Evolutionary conservation across 2,113 vertebrate genomes (phyloP), one percentile per base, ranked within the genome.

Genomic region (Thinocorus orbignyianus): DNA sequence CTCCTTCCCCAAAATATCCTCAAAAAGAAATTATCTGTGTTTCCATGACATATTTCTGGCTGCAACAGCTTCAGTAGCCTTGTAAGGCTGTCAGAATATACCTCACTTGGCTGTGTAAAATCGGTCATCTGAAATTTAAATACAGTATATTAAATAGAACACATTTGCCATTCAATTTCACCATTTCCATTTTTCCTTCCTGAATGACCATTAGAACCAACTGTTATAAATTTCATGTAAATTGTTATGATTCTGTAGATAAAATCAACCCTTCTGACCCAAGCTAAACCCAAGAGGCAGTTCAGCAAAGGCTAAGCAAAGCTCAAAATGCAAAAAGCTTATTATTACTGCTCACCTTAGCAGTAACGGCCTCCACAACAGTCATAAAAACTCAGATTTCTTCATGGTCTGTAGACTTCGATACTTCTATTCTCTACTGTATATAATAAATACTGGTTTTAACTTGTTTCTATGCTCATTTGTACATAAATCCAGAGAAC

Each of bases 41-140:
- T 93, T 86, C 60, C 79, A 42, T 89, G 76, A 86, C 54, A 60
- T 33, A 68, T 88, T 69, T 93, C 92, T 91, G 72, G 55, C 57
- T 82, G 28, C 49, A 70, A 65, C 13, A 73, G 19, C n/a, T 77
- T 68, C 62, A 82, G 25, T 17, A 95, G 46, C n/a, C 42, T 90
- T 76, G 13, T 11, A 62, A 88, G 66, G 46, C 83, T 92, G 76
- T 82, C 66, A 93, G 74, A 66, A 70, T 69, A 82, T 58, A 95
- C 54, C 66, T 95, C 58, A 66, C 41, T 64, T 73, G n/a, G 37
- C 62, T 64, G 37, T 80, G 46, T 73, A 57, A 86, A 90, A 92
- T 65, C 48, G 65, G 48, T 54, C 48, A 66, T 64, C 35, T 71
- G 51, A 89, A 87, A 81, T 79, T 87, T 68, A 93, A 94, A 81